Evolutionary conservation across 2,888 invertebrate genomes (phyloP), one percentile per base, ranked within the genome.

Genomic region (Cryptus viduatorius): DNA sequence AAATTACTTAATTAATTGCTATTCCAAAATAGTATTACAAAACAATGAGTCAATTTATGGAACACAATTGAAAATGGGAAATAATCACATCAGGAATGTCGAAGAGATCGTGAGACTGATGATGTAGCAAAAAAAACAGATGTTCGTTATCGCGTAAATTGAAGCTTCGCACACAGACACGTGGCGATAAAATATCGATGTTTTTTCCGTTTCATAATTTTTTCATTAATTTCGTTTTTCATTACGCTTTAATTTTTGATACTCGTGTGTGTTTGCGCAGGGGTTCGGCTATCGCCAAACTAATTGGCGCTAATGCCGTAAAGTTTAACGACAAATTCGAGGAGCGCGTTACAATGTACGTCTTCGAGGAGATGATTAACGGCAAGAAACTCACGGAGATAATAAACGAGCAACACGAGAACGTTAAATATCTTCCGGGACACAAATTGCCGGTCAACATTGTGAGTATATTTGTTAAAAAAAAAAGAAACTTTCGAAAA

Each of bases 241-340:
- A 24, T 24, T 24, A 24, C 24, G 1, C 1, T 46, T 46, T 48
- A 73, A 72, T 44, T 3, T 5, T 10, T 8, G 16, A 2, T 10
- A 10, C 53, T 56, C 46, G 31, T 61, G 19, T 65, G 31, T 61
- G 19, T 65, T 86, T 93, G 12, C 93, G 89, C 94, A 97, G 98
- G 99, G 99, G 99, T 85, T 99, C 99, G 84, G 99, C 99, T 46
- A 99, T 99, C 92, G 99, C 99, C n/a, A 99, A 99, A 95, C 98
- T 99, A 92, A 97, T 99, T 85, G 99, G 99, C 64, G 95, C 95
- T 89, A 99, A 99, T 96, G 98, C 97, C 48, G 86, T 88, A 16
- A 95, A 96, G 56, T 95, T 95, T 82, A 95, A 96, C 86, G 96
- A 97, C 46, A 95, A 97, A 89, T 99, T 99, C 94, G 98, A 98